Conservation (phyloP, 2,888 invertebrate genomes). For the Phlogophora meticulosa region DNA sequence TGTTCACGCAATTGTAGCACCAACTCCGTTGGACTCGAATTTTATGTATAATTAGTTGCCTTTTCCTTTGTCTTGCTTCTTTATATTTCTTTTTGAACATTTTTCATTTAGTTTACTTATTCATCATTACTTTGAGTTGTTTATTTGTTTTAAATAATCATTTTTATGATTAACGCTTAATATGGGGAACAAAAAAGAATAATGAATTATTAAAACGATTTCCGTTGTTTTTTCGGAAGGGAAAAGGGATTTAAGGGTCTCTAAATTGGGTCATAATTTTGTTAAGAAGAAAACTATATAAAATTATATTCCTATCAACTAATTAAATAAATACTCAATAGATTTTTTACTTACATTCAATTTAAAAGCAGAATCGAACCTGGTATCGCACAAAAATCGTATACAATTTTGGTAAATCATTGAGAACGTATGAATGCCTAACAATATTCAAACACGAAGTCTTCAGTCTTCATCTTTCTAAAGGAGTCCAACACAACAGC, state of each 20-base stretch:
- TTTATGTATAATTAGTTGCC: slow-evolving; percentile 61
- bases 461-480: too few species aligned
- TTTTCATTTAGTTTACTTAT: slow-evolving; percentile 54
- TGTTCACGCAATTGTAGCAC: slow-evolving; percentile 58
- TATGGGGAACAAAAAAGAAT: background rate
- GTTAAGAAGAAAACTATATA: background rate
- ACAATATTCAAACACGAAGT: background rate
- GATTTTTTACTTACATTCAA: background rate
- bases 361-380: background rate
- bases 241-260: background rate
- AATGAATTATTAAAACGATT: slow-evolving; percentile 2
- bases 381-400: too few species aligned
- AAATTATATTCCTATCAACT: background rate
- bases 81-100: slow-evolving; percentile 52
- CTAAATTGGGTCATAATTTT: background rate
- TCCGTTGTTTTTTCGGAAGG: background rate
- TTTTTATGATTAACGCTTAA: slow-evolving; percentile 26
- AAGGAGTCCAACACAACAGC: background rate
- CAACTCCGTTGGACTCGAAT: slow-evolving; percentile 36
- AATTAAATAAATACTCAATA: background rate
- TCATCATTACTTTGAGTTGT: slow-evolving; percentile 47
- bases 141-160: slow-evolving; percentile 39
- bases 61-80: slow-evolving; percentile 53
- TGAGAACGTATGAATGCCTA: too few species aligned
- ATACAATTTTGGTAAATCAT: too few species aligned